A percentile compares a stretch with the other conserved stretches of the same genome.
Evolutionary conservation across 2,888 invertebrate species (phyloP).

Genomic region (Arrhopalites spinosus): DNA sequence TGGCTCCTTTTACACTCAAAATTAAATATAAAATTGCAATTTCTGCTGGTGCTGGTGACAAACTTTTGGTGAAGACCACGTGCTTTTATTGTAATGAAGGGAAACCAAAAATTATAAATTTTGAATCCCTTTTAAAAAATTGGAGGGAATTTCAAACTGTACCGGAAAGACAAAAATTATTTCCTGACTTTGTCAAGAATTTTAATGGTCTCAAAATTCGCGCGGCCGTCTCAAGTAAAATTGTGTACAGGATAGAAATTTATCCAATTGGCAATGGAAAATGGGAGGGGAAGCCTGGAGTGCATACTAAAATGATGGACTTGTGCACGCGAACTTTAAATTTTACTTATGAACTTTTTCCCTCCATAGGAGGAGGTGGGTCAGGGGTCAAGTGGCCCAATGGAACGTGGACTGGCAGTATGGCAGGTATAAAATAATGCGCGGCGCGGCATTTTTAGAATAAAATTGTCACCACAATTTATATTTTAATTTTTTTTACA

Average conservation of each 20-base stretch:
- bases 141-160: not conserved
- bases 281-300: conserved; percentile 43
- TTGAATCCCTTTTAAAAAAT: not conserved
- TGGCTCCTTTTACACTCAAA: conserved; percentile 22
- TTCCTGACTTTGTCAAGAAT: conserved; percentile 37
- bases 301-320: conserved; percentile 42
- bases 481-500: no score
- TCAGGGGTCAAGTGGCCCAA: conserved; percentile 37
- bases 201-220: conserved; percentile 32
- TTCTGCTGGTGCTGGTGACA: not conserved
- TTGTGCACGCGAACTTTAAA: conserved; percentile 46
- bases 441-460: no score
- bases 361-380: conserved; percentile 48
- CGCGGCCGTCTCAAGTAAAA: conserved; percentile 31
- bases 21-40: conserved; percentile 38
- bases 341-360: conserved; percentile 44
- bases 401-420: conserved; percentile 47
- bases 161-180: not conserved
- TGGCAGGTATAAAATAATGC: no score
- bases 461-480: no score
- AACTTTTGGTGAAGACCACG: not conserved
- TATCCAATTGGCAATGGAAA: not conserved
- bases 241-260: conserved; percentile 32
- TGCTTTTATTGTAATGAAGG: conserved; percentile 37
- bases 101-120: not conserved